These are phyloP conservation scores for Pachydiplax longipennis DNA, from an alignment of 2,888 invertebrate species.

Conservation along the genomic window DNA sequence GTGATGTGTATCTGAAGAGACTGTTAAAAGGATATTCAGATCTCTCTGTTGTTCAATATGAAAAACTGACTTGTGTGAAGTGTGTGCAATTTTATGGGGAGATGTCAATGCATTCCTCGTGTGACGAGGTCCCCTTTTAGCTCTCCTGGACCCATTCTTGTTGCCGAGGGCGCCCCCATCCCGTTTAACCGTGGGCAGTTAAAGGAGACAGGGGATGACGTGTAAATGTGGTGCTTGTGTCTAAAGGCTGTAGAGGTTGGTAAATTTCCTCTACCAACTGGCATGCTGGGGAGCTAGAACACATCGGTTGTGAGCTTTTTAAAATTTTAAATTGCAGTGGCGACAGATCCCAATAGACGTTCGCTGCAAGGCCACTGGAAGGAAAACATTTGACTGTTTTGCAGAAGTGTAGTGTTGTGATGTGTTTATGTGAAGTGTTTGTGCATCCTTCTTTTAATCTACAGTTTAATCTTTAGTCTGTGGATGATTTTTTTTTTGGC, in stretches of 20 bases:
- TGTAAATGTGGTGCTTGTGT: constrained; percentile 19
- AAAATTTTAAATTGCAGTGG: constrained; percentile 26
- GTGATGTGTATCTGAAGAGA: constrained; percentile 10
- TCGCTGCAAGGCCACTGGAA: constrained; percentile 18
- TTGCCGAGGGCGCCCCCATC: background rate
- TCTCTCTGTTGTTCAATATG: background rate
- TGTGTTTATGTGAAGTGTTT: constrained; percentile 44
- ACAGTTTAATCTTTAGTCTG: constrained; percentile 31
- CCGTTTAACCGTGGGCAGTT: background rate
- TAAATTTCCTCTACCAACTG: background rate
- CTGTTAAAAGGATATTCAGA: background rate
- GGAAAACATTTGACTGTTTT: constrained; percentile 17
- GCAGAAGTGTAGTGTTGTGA: constrained; percentile 43
- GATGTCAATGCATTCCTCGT: constrained; percentile 38
- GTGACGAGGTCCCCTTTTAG: constrained; percentile 28
- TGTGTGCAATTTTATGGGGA: constrained; percentile 34
- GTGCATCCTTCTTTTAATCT: constrained; percentile 43
- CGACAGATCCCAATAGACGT: background rate
- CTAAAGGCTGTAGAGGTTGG: background rate
- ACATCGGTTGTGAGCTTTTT: constrained; percentile 43
- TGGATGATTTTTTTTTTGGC: constrained; percentile 22
- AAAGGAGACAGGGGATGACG: constrained; percentile 4
- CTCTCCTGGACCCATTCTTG: constrained; percentile 33
- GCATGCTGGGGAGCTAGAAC: constrained; percentile 34
- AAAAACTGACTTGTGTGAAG: background rate